These are phyloP conservation scores for Callipepla californica DNA, from an alignment of 2,113 vertebrate species.

Conservation along the genomic window DNA sequence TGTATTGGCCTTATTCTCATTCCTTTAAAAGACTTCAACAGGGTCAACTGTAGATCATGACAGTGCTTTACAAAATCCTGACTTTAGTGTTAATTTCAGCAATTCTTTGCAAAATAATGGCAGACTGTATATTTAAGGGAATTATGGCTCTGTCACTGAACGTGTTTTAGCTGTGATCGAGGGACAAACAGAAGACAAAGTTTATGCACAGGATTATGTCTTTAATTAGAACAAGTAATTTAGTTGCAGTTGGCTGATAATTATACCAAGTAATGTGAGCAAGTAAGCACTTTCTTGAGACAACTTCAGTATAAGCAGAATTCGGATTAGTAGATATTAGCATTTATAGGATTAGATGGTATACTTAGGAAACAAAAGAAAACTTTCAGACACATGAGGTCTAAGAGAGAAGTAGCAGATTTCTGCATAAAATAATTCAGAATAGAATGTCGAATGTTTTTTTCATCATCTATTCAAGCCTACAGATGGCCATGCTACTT, in stretches of 20 bases:
- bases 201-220: neutral
- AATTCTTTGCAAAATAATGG: neutral
- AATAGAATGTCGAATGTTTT: neutral
- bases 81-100: neutral
- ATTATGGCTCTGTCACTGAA: neutral
- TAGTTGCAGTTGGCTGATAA: neutral
- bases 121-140: neutral
- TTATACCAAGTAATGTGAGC: neutral
- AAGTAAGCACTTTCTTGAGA: neutral
- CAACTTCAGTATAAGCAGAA: neutral
- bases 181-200: neutral
- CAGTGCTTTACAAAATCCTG: neutral
- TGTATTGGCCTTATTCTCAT: neutral
- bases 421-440: neutral
- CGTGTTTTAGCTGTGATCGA: neutral
- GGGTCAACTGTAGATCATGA: neutral
- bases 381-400: neutral
- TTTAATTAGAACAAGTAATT: neutral
- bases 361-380: neutral
- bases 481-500: neutral
- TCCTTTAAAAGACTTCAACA: neutral
- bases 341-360: neutral
- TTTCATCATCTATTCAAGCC: neutral
- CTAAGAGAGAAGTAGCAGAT: neutral
- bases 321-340: neutral